Percentiles rank a stretch among this genome's conserved stretches.
Conservation (phyloP, 1,140 invertebrate genomes). For the Anoplolepis gracilipes region DNA sequence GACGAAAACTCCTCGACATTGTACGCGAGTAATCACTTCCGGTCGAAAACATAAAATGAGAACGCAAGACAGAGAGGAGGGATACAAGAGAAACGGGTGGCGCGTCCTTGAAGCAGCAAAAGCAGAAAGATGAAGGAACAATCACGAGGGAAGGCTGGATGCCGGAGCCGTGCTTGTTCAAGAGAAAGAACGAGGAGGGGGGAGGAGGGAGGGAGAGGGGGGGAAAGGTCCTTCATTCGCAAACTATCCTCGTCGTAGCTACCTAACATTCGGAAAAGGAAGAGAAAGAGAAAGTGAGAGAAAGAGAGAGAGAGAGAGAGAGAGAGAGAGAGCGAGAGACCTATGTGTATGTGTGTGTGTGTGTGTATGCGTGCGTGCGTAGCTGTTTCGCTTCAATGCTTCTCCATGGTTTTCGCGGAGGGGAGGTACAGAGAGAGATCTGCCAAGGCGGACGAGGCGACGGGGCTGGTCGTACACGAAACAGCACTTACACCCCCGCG, state of each 20-base stretch:
- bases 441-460: conserved; percentile 48
- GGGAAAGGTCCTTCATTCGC: conserved; percentile 20
- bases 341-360: conserved; percentile 18
- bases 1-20: conserved; percentile 18
- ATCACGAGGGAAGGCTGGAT: conserved; percentile 49
- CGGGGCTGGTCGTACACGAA: conserved; percentile 79
- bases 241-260: conserved; percentile 49
- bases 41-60: conserved; percentile 51
- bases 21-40: conserved; percentile 48
- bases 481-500: conserved; percentile 82
- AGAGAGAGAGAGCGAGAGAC: not conserved
- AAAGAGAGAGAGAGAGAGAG: not conserved
- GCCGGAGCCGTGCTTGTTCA: conserved; percentile 45
- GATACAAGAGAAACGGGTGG: not conserved
- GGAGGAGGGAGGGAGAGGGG: not conserved
- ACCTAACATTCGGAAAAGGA: conserved; percentile 29
- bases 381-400: conserved; percentile 57
- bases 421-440: conserved; percentile 29
- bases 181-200: conserved; percentile 44
- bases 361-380: conserved; percentile 23
- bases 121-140: conserved; percentile 58
- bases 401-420: conserved; percentile 33
- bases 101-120: conserved; percentile 56
- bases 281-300: not conserved
- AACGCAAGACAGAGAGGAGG: conserved; percentile 12